These are phyloP conservation scores for Halocaridina rubra DNA, from an alignment of 2,888 invertebrate species.

Conservation along the genomic window DNA sequence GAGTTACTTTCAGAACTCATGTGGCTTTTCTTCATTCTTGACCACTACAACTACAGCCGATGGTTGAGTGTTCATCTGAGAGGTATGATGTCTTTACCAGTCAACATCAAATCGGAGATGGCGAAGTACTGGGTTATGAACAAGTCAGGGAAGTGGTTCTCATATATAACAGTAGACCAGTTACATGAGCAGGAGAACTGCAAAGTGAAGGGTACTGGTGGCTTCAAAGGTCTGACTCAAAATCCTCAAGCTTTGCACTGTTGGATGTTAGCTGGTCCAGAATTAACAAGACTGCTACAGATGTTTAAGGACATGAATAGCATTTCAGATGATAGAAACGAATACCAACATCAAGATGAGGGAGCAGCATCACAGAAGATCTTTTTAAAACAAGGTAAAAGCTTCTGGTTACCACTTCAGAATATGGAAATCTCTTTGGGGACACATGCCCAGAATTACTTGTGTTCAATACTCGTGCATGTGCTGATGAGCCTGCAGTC, in stretches of 20 bases:
- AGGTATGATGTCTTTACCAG: background rate
- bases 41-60: background rate
- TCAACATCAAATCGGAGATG: too few species aligned
- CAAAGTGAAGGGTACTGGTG: background rate
- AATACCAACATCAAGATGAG: too few species aligned
- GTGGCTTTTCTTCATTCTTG: background rate
- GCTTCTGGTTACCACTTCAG: too few species aligned
- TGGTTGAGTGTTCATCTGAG: background rate
- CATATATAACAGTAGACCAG: background rate
- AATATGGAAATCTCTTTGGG: too few species aligned
- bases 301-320: too few species aligned
- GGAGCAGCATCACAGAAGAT: too few species aligned
- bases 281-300: too few species aligned
- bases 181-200: background rate
- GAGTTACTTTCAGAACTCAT: background rate
- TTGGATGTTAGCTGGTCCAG: background rate
- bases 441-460: too few species aligned
- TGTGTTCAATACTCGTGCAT: too few species aligned
- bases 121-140: background rate
- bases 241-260: background rate
- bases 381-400: too few species aligned
- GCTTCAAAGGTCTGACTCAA: background rate
- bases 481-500: too few species aligned
- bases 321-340: too few species aligned
- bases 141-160: background rate